Conservation (phyloP, 2,797 vertebrate species). For the Coendou prehensilis region DNA sequence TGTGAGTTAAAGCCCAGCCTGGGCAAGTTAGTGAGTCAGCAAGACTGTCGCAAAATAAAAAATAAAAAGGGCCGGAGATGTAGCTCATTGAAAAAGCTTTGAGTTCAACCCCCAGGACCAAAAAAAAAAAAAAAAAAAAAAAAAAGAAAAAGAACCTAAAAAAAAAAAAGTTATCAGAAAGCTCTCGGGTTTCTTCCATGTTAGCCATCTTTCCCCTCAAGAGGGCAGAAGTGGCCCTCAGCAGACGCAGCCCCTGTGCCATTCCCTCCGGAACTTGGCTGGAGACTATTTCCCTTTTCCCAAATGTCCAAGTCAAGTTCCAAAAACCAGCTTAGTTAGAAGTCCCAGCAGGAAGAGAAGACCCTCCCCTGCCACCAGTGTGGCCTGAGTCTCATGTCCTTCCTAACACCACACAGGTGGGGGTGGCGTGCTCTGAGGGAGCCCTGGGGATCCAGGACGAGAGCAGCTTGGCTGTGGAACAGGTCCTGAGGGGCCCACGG, state of each 20-base stretch:
- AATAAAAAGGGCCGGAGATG: neutral
- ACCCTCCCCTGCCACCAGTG: neutral
- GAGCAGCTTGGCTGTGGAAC: accelerated
- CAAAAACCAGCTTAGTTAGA: neutral
- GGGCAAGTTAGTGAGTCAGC: neutral
- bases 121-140: neutral
- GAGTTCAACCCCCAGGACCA: neutral
- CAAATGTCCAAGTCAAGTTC: neutral
- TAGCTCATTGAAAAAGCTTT: neutral
- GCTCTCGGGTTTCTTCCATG: neutral
- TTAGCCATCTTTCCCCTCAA: neutral
- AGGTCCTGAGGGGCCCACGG: neutral
- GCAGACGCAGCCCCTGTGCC: neutral
- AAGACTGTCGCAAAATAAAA: neutral
- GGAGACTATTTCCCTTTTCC: neutral
- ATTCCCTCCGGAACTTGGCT: neutral
- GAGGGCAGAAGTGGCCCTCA: too few relatives aligned
- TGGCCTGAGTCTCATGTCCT: neutral
- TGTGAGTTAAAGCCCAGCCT: too few relatives aligned
- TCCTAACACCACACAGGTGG: neutral
- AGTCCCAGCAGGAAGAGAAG: accelerated
- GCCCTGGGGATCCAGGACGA: neutral
- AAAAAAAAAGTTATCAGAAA: neutral
- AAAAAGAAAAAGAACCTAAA: neutral
- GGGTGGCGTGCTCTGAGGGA: accelerated